phyloP scores from a whole-genome alignment of 2,888 invertebrate species.

The Antheraea assamensis region DNA sequence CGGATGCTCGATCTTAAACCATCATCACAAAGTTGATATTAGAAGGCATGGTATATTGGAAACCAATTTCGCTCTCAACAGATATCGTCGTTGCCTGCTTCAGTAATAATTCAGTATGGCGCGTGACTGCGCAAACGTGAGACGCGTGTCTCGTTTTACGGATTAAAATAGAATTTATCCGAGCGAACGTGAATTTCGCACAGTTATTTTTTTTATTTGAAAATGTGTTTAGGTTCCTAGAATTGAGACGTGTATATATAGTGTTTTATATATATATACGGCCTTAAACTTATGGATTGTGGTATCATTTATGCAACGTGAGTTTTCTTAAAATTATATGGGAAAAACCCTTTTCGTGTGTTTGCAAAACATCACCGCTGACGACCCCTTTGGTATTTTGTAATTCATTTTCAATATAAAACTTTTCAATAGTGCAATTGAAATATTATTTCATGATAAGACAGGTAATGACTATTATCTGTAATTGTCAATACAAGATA shows the following conservation, averaged over 20 bases:
- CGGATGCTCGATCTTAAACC: slow-evolving; percentile 51
- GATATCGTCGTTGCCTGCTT: slow-evolving; percentile 56
- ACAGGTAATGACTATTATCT: not conserved
- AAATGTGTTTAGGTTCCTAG: slow-evolving; percentile 17
- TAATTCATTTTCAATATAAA: not conserved
- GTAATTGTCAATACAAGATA: not conserved
- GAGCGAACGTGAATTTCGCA: slow-evolving; percentile 53
- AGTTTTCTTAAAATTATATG: slow-evolving; percentile 41
- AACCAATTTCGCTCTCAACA: slow-evolving; percentile 76
- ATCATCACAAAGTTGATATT: slow-evolving; percentile 49
- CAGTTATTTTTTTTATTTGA: slow-evolving; percentile 37
- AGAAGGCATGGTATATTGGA: slow-evolving; percentile 50
- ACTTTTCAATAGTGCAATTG: not conserved
- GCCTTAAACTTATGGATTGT: slow-evolving; percentile 43
- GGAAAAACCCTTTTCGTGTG: slow-evolving; percentile 44
- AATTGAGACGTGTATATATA: slow-evolving; percentile 34
- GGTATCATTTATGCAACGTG: slow-evolving; percentile 43
- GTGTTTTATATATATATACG: slow-evolving; percentile 19
- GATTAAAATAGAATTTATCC: slow-evolving; percentile 25
- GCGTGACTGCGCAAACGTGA: slow-evolving; percentile 63
- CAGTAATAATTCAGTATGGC: slow-evolving; percentile 73
- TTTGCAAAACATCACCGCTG: slow-evolving; percentile 49
- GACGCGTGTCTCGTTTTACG: slow-evolving; percentile 47
- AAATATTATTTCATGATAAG: not conserved
- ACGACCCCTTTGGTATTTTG: not conserved